Evolutionary conservation across 2,888 invertebrate genomes (phyloP), one percentile per base, ranked within the genome.

Genomic region (Unio pictorum): DNA sequence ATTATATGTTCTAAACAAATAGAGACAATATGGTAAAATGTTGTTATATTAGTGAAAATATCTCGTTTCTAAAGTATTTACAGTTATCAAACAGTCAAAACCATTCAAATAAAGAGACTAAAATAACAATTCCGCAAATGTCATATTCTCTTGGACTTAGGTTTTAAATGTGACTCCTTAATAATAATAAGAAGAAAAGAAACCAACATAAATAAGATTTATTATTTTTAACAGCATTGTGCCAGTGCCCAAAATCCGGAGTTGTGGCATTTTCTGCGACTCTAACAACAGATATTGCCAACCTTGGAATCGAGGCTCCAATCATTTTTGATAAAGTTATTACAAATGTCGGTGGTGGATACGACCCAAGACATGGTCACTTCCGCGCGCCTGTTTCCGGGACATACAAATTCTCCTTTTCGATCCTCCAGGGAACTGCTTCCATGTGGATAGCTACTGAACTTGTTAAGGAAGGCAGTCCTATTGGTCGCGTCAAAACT

Each of bases 331-430:
- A 87, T 75, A 79, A 82, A 30, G 84, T 88, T 55, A 79, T 87
- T 59, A 87, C 87, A 18, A 89, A 88, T 71, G 79, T 87, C 18
- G 88, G 89, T n/a, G 81, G 78, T 2, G 86, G 81, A n/a, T 88
- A 87, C 72, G 80, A 82, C 68, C 63, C 75, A n/a, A 78, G 82
- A n/a, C 82, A 86, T 8, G 87, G 87, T 1, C 75, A 83, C 4
- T 89, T 88, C 75, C 82, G 85, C 4, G 86, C 88, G n/a, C 87
- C 87, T 11, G 80, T 82, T 63, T 83, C 84, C 68, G 89, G 86
- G 28, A 86, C 86, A 8, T 89, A 84, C 81, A 81, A 84, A 72
- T 88, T 89, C 79, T 64, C 77, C 0, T 61, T 77, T 58, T 72
- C 75, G 17, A 65, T 73, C 34, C 73, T 75, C 5, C 74, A 71